Evolutionary conservation across 2,888 invertebrate genomes (phyloP).

Genomic region (Eubasilissa splendida): DNA sequence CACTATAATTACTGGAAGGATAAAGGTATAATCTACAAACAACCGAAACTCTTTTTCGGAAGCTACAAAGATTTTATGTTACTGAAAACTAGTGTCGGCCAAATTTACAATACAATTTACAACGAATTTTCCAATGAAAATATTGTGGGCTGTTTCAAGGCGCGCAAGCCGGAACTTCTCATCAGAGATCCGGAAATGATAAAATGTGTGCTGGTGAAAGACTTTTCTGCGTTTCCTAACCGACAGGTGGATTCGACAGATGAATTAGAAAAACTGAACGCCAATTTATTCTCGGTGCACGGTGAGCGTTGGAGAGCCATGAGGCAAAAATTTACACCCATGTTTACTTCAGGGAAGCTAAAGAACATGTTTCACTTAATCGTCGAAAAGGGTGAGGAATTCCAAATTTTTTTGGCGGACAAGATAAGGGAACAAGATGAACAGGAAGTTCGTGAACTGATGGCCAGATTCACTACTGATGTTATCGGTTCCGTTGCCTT

Average conservation of each 20-base stretch:
- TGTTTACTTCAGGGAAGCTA: conserved; percentile 65
- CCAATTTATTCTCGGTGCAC: conserved; percentile 64
- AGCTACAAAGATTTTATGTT: conserved; percentile 61
- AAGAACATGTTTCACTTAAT: conserved; percentile 65
- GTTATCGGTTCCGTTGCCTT: conserved; percentile 61
- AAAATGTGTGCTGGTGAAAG: conserved; percentile 64
- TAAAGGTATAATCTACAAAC: conserved; percentile 61
- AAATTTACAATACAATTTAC: conserved; percentile 61
- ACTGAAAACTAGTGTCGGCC: conserved; percentile 59
- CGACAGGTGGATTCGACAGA: conserved; percentile 63
- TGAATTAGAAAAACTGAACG: conserved; percentile 61
- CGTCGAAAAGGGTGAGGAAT: conserved; percentile 61
- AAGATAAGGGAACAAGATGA: conserved; percentile 18
- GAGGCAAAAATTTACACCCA: conserved; percentile 63
- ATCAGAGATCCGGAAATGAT: conserved; percentile 64
- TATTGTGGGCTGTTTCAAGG: conserved; percentile 63
- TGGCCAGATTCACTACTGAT: conserved; percentile 51
- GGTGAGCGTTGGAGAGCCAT: conserved; percentile 63
- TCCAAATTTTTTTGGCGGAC: conserved; percentile 60
- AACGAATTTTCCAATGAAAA: conserved; percentile 63
- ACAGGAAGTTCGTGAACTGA: conserved; percentile 44
- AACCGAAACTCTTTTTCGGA: conserved; percentile 62
- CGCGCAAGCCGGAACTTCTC: conserved; percentile 62
- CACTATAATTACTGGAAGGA: conserved; percentile 64
- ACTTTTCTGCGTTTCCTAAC: conserved; percentile 63